Conservation (phyloP, 2,888 invertebrate genomes). For the Eupsilia transversa region DNA sequence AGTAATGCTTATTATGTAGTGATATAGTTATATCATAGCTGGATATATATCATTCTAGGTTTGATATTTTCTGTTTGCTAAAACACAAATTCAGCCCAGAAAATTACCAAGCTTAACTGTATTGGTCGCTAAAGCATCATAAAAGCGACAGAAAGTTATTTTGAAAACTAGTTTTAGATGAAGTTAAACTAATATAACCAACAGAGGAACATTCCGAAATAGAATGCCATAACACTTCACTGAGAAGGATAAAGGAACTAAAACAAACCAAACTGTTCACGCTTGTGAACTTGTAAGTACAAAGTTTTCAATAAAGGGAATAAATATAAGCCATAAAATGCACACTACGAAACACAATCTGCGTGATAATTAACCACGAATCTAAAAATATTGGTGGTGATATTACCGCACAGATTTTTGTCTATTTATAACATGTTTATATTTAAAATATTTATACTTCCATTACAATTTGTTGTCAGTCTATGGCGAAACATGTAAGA, state of each 20-base stretch:
- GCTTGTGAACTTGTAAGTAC: conserved; percentile 18
- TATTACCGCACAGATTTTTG: too few relatives aligned
- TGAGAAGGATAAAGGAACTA: conserved; percentile 41
- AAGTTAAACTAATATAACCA: conserved; percentile 46
- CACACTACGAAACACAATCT: background rate
- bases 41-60: background rate
- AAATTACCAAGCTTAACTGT: conserved; percentile 38
- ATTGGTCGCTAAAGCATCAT: conserved; percentile 29
- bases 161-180: conserved; percentile 58
- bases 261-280: conserved; percentile 36
- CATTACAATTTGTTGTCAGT: too few relatives aligned
- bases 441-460: too few relatives aligned
- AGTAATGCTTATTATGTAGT: background rate
- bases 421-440: too few relatives aligned
- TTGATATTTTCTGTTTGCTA: background rate
- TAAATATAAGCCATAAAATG: background rate
- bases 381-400: background rate
- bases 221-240: conserved; percentile 45
- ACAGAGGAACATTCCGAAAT: conserved; percentile 49
- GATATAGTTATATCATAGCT: background rate
- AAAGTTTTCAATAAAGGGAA: conserved; percentile 43
- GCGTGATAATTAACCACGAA: background rate
- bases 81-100: background rate
- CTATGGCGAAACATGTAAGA: too few relatives aligned
- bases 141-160: conserved; percentile 50